Evolutionary conservation across 2,113 vertebrate genomes (phyloP), one percentile per base, ranked within the genome.

Genomic region (Crotalus tigris): DNA sequence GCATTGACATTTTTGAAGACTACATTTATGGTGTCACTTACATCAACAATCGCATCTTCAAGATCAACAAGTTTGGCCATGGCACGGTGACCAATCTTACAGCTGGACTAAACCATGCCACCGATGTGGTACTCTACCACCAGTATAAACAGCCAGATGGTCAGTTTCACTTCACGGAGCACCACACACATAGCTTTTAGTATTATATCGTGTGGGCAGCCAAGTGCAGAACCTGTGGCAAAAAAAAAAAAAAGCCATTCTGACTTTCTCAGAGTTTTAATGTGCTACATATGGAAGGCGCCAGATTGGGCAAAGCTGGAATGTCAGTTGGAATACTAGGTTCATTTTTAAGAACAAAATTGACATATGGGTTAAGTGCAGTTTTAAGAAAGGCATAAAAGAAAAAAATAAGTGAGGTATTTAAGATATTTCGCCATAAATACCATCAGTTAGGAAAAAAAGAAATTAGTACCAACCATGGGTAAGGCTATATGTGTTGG

Each of bases 11-110:
- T 95, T 99, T 99, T 86, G 99, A 99, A 96, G 99, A 99, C 95
- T 99, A 99, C 96, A 99, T 99, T 95, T 99, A 99, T 0, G 99
- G 99, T 0, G 99, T 99, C 96, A 99, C 99, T n/a, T 99, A 99
- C 96, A 97, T 99, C 94, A 99, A 99, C 96, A 99, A 99, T 93
- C 95, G 98, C 92, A 99, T 99, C 96, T 99, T 99, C 98, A 98
- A 98, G 87, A 98, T 99, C 91, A 99, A 99, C 96, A 99, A 99
- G 96, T 99, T 99, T 13, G 99, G 99, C 87, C 98, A 98, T 91
- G 99, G 98, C 23, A 94, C 97, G 0, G 97, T 99, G 96, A 97
- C 98, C 97, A 99, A 98, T 96, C 97, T 99, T 57, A 99, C 99
- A 0, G 99, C 98, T 0, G 99, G 98, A 95, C 98, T 99, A 95